A percentile compares a stretch with the other conserved stretches of the same genome.
phyloP scores from a whole-genome alignment of 2,113 vertebrate species.

The Girardinichthys multiradiatus region DNA sequence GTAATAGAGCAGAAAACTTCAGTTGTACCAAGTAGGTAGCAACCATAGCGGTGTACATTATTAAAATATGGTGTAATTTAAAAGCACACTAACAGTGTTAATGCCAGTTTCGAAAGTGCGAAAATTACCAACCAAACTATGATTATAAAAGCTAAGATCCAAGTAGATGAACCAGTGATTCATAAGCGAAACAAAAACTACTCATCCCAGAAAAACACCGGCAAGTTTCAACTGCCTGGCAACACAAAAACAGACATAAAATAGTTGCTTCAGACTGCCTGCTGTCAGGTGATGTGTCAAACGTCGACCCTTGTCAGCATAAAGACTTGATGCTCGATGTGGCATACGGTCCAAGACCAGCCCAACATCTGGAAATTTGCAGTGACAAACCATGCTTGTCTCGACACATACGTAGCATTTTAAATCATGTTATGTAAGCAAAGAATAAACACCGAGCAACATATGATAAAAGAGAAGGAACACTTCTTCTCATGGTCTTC shows the following conservation, averaged over 20 bases:
- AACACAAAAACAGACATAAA: neutral
- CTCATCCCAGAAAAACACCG: neutral
- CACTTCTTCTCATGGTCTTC: neutral
- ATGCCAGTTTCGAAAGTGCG: neutral
- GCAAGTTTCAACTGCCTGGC: conserved; percentile 1
- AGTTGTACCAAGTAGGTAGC: too few relatives aligned
- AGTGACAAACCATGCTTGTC: neutral
- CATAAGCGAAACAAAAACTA: conserved; percentile 38
- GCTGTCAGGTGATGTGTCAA: neutral
- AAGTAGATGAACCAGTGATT: conserved; percentile 23
- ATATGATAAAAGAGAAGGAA: neutral
- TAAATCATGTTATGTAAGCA: neutral
- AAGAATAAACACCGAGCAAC: neutral
- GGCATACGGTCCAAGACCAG: neutral
- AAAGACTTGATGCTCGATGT: neutral
- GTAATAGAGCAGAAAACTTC: too few relatives aligned
- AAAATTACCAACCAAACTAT: neutral
- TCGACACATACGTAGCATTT: neutral
- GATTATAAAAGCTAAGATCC: neutral
- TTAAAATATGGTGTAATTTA: neutral
- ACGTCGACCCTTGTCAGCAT: neutral
- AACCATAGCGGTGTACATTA: neutral
- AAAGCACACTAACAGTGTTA: neutral
- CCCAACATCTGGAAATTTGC: neutral
- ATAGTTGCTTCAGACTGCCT: neutral